phyloP scores from a whole-genome alignment of 1,140 invertebrate species.

The Oryzaephilus surinamensis region DNA sequence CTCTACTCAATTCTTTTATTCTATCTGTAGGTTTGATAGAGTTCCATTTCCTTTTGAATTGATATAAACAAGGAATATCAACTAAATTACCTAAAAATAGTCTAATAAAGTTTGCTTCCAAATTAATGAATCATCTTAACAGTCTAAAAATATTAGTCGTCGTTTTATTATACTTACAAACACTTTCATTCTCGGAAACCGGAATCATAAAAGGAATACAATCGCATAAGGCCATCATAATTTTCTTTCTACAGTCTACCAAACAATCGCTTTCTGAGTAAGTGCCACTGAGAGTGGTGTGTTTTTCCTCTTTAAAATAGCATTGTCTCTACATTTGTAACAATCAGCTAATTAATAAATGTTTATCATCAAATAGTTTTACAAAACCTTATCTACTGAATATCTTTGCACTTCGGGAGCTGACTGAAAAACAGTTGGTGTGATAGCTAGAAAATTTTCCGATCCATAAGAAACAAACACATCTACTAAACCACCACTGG shows the following conservation, averaged over 20 bases:
- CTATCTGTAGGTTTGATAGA: too few relatives aligned
- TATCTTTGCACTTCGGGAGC: conserved; percentile 18
- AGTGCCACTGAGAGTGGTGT: conserved; percentile 26
- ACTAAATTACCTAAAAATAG: conserved; percentile 2
- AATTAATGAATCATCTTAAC: neutral
- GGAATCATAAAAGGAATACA: conserved; percentile 43
- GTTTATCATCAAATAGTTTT: neutral
- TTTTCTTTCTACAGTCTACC: conserved; percentile 41
- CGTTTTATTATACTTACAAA: conserved; percentile 27
- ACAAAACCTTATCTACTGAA: conserved; percentile 19
- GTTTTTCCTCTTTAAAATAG: conserved; percentile 40
- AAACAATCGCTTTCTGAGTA: conserved; percentile 51
- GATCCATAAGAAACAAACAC: conserved; percentile 17
- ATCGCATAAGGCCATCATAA: conserved; percentile 39
- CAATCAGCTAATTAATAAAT: neutral
- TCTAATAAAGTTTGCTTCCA: conserved; percentile 1
- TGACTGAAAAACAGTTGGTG: conserved; percentile 16
- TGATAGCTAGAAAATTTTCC: conserved; percentile 19
- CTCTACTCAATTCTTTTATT: too few relatives aligned
- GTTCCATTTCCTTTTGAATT: too few relatives aligned
- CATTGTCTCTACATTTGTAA: conserved; percentile 45
- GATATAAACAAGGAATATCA: too few relatives aligned
- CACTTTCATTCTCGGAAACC: conserved; percentile 20
- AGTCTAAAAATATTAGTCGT: neutral
- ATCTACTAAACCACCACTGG: conserved; percentile 26